Conservation (phyloP, 2,113 vertebrate species). For the Sula dactylatra region DNA sequence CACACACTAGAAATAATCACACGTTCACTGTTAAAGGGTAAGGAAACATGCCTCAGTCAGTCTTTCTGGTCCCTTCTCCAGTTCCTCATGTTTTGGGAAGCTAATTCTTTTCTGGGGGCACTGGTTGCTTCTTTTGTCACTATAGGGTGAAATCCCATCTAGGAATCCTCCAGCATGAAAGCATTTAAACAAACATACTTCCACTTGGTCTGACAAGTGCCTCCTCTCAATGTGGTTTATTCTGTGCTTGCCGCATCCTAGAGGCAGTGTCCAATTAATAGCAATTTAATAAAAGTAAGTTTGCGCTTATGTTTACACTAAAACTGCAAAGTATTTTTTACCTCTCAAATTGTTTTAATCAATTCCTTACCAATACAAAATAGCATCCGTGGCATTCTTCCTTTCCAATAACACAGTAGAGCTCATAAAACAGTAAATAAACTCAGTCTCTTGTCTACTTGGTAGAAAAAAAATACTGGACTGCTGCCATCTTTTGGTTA, state of each 20-base stretch:
- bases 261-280: neutral
- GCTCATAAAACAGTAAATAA: neutral
- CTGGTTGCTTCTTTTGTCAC: neutral
- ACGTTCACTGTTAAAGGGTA: neutral
- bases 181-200: neutral
- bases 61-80: neutral
- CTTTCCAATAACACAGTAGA: neutral
- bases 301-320: neutral
- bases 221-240: neutral
- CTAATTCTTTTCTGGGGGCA: neutral
- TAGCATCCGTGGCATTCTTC: neutral
- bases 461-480: neutral
- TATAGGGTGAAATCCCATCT: neutral
- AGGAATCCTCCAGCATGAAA: neutral
- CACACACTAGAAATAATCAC: neutral
- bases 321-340: neutral
- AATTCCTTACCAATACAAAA: neutral
- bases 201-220: neutral
- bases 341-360: neutral
- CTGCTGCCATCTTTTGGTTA: constrained; percentile 20
- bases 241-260: neutral
- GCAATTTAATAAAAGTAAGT: neutral
- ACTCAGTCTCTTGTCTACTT: neutral
- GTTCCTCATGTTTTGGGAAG: neutral
- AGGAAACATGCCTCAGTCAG: neutral